Evolutionary conservation across 1,140 invertebrate species (phyloP), one percentile per base, ranked within the genome.

Genomic region (Trichonephila inaurata): DNA sequence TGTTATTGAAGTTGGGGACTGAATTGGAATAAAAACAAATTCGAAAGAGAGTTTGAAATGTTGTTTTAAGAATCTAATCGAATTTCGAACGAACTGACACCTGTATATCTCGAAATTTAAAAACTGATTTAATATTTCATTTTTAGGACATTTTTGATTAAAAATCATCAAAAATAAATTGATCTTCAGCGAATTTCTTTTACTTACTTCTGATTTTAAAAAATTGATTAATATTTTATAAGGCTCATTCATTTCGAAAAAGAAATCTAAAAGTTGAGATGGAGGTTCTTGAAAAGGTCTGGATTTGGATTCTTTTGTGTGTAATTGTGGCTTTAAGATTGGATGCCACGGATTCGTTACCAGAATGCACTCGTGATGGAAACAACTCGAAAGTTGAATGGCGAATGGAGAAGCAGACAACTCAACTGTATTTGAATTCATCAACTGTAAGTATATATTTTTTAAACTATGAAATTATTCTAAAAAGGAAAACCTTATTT

Each of bases 301-400:
- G 91, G 91, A 92, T 92, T 87, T 92, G 83, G 64, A 77, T 77
- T 72, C 51, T 91, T 19, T 60, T 87, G 81, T 92, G 40, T 61
- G 64, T 61, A 12, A 40, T 1, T 33, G 77, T 58, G 12, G 62
- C n/a, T 7, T 14, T 60, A 16, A n/a, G 66, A 14, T 61, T 83
- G n/a, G 51, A 72, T 33, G 89, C 89, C 16, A 19, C 64, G 24
- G 44, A 87, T 60, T 18, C 81, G 5, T 62, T 91, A 40, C 91
- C 91, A 5, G 91, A 86, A 40, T 92, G 91, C n/a, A 28, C 18
- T 40, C 33, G 91, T n/a, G 62, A 87, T 72, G 72, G 44, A 21
- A 87, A 92, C 64, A 92, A 33, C 66, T 92, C 91, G 40, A 92
- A 83, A n/a, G 51, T 92, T 1, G 91, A 92, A 33, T 92, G 91